A percentile compares a stretch with the other conserved stretches of the same genome.
phyloP scores from a whole-genome alignment of 2,797 vertebrate species.

The Oophaga sylvatica region DNA sequence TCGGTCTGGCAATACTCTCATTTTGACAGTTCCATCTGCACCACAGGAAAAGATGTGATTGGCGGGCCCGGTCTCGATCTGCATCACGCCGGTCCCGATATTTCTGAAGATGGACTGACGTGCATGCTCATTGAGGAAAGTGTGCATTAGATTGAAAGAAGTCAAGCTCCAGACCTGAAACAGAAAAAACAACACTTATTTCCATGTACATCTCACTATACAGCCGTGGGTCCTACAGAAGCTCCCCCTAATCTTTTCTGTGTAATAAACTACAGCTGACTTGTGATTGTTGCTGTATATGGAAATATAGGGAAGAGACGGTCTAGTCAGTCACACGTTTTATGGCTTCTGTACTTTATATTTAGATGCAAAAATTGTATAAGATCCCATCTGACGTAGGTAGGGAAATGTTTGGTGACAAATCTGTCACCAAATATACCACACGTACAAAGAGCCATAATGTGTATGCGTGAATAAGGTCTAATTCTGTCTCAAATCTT shows the following conservation, averaged over 20 bases:
- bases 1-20: constrained; percentile 89
- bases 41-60: constrained; percentile 97
- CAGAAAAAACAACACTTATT: not conserved
- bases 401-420: too few species aligned
- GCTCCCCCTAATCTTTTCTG: not conserved
- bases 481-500: too few species aligned
- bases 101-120: constrained; percentile 97
- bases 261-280: not conserved
- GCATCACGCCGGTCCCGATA: constrained; percentile 97
- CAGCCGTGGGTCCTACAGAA: not conserved
- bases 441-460: too few species aligned
- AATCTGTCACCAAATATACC: too few species aligned
- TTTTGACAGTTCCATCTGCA: constrained; percentile 97
- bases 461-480: too few species aligned
- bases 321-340: too few species aligned
- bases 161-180: constrained; percentile 88
- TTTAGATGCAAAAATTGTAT: too few species aligned
- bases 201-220: not conserved
- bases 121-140: constrained; percentile 90
- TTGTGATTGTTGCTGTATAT: too few species aligned
- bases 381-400: too few species aligned
- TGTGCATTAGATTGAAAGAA: constrained; percentile 84
- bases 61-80: constrained; percentile 90
- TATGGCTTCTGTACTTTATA: too few species aligned
- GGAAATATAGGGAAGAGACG: too few species aligned